Evolutionary conservation across 2,888 invertebrate genomes (phyloP), one percentile per base, ranked within the genome.

Genomic region (Drosophila quinaria): DNA sequence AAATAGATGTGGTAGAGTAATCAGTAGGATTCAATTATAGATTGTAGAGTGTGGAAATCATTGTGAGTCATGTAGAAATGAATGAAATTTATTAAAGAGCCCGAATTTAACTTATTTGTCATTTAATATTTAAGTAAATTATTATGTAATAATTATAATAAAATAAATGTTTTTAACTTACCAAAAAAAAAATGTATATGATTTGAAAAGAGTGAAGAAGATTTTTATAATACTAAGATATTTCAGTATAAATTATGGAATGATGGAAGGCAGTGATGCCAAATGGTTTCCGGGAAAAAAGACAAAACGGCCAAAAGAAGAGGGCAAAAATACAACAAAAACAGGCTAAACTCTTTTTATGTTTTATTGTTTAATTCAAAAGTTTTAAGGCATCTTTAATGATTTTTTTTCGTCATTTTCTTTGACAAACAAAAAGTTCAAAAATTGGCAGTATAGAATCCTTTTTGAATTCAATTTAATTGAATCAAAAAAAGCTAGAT

Each of bases 1-100:
- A 92, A 79, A 92, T 92, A 41, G 90, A 92, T 86, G 92, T 92
- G 4, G 92, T 92, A 0, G 90, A 92, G 64, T 91, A 81, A 13
- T 0, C 11, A 6, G 0, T 41, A 41, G 29, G 44, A 54, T 22
- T 22, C 11, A 25, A 6, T 54, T 22, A 4, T n/a, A n/a, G n/a
- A n/a, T 9, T 31, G 25, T 46, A 31, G 8, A 47, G 19, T 31
- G 25, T 19, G 44, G 10, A 47, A 44, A 33, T 25, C 37, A 31
- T 46, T 29, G 35, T 41, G 29, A 66, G 47, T 63, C 59, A 63
- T 54, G 44, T 67, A 61, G 35, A 31, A 41, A 41, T 17, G 4
- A 39, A 54, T 37, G 54, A 51, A 58, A 37, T 35, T 50, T 35
- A 56, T 49, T 31, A 49, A 35, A 55, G 55, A 22, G 1, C 35